Percentiles rank a stretch among this genome's conserved stretches.
Conservation (phyloP, 2,888 invertebrate genomes). For the Macrophya annulata region DNA sequence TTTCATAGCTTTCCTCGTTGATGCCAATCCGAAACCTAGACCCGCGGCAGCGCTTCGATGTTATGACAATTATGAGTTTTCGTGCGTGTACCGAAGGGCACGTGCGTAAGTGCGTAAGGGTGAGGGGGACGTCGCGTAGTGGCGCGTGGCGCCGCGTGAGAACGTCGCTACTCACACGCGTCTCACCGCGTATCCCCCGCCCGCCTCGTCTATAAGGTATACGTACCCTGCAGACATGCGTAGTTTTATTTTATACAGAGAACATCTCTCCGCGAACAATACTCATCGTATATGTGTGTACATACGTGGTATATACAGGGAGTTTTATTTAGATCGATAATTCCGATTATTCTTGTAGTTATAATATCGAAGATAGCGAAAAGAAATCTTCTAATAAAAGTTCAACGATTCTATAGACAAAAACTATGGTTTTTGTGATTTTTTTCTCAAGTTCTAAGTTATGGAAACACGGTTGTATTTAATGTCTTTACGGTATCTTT, state of each 20-base stretch:
- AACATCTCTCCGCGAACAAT: not conserved
- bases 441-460: not conserved
- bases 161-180: conserved; percentile 78
- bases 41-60: conserved; percentile 62
- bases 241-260: not conserved
- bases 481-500: not conserved
- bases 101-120: conserved; percentile 63
- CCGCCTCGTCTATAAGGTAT: not conserved
- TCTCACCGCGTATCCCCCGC: conserved; percentile 60
- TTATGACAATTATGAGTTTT: conserved; percentile 78
- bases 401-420: not conserved
- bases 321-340: not conserved
- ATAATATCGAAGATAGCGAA: not conserved
- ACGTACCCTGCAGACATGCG: not conserved
- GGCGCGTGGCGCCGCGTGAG: conserved; percentile 76
- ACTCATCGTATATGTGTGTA: not conserved
- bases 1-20: not conserved
- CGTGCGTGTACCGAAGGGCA: conserved; percentile 71
- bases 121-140: conserved; percentile 9
- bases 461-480: not conserved
- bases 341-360: not conserved
- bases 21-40: not conserved
- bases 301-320: not conserved
- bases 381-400: not conserved
- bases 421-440: not conserved